Conservation (phyloP, 2,797 vertebrate species). For the Lemur catta region DNA sequence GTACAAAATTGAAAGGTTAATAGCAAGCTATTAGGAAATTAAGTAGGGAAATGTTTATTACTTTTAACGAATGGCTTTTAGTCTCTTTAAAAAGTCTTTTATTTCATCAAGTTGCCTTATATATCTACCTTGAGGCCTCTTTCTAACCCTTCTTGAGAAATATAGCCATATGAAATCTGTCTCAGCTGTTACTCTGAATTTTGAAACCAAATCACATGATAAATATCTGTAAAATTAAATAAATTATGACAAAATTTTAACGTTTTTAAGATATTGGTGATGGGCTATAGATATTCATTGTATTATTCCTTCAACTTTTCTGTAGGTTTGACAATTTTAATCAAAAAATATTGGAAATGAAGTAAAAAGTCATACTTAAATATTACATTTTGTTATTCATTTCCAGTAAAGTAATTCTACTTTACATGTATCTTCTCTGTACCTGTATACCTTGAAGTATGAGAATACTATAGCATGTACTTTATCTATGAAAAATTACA, state of each 20-base stretch:
- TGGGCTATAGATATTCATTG: background rate
- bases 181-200: background rate
- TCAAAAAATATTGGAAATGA: background rate
- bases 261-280: background rate
- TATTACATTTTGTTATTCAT: background rate
- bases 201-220: background rate
- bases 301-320: background rate
- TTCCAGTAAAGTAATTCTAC: background rate
- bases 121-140: background rate
- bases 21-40: background rate
- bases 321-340: background rate
- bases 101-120: background rate
- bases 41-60: background rate
- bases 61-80: background rate
- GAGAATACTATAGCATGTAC: background rate
- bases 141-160: background rate
- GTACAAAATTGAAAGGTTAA: conserved; percentile 9
- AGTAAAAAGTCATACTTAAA: background rate
- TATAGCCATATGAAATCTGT: background rate
- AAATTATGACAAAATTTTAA: background rate
- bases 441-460: background rate
- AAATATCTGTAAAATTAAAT: background rate
- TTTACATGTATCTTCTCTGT: background rate
- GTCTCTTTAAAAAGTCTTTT: background rate
- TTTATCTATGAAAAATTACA: background rate